Conservation (phyloP, 2,888 invertebrate species). For the Drosophila diplacantha region DNA sequence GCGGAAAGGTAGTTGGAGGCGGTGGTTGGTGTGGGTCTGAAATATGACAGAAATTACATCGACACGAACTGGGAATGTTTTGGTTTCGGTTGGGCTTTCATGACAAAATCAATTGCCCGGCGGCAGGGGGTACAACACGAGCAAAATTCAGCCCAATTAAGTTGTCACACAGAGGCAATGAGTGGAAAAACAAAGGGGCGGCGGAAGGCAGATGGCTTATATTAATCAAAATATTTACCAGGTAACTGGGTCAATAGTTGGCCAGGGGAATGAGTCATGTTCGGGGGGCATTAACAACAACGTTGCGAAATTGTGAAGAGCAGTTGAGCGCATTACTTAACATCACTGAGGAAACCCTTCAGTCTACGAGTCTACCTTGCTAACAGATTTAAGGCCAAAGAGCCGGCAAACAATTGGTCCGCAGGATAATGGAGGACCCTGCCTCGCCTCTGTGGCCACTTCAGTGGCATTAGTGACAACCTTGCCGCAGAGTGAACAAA, state of each 20-base stretch:
- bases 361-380: slow-evolving; percentile 19
- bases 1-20: background rate
- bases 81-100: slow-evolving; percentile 41
- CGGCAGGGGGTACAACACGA: slow-evolving; percentile 15
- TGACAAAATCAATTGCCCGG: slow-evolving; percentile 53
- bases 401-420: slow-evolving; percentile 13
- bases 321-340: slow-evolving; percentile 27
- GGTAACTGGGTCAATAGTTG: slow-evolving; percentile 23
- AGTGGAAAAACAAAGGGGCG: slow-evolving; percentile 3
- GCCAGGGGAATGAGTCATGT: slow-evolving; percentile 12
- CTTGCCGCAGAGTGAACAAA: slow-evolving; percentile 36
- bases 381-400: slow-evolving; percentile 8
- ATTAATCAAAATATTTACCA: slow-evolving; percentile 11
- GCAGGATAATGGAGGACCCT: slow-evolving; percentile 24
- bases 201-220: background rate
- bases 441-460: slow-evolving; percentile 11
- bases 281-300: background rate
- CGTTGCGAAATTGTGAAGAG: slow-evolving; percentile 4
- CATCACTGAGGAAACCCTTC: slow-evolving; percentile 15
- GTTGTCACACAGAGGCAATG: slow-evolving; percentile 10
- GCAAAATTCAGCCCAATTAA: slow-evolving; percentile 39
- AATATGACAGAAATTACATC: slow-evolving; percentile 33
- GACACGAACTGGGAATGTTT: slow-evolving; percentile 27
- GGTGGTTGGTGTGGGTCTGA: slow-evolving; percentile 4
- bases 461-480: slow-evolving; percentile 37